A percentile compares a stretch with the other conserved stretches of the same genome.
Conservation (phyloP, 2,888 invertebrate species). For the Cryptophagus acutangulus region DNA sequence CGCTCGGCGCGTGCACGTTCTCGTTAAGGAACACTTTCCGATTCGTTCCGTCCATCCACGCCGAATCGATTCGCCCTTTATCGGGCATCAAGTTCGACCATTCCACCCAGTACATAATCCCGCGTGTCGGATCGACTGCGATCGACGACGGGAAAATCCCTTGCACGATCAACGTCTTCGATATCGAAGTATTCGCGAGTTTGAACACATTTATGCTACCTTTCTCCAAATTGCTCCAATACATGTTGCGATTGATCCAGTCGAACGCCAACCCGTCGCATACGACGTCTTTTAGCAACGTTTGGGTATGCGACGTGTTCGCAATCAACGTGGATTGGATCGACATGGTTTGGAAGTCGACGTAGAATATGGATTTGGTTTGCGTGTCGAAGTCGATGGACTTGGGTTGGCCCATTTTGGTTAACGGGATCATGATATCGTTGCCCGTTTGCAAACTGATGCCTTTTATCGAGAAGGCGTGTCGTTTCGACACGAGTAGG, state of each 20-base stretch:
- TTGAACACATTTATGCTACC: constrained; percentile 65
- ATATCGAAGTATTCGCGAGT: constrained; percentile 54
- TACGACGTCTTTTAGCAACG: constrained; percentile 56
- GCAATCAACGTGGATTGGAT: constrained; percentile 30
- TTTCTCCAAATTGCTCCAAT: constrained; percentile 75
- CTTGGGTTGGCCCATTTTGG: constrained; percentile 60
- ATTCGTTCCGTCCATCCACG: constrained; percentile 69
- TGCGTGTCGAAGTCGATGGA: constrained; percentile 65
- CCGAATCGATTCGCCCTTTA: constrained; percentile 60
- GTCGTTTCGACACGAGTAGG: constrained; percentile 60
- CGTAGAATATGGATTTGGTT: constrained; percentile 45
- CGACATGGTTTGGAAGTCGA: constrained; percentile 51
- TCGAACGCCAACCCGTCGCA: constrained; percentile 78
- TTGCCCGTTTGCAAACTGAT: constrained; percentile 49
- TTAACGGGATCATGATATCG: constrained; percentile 66
- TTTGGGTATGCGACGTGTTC: constrained; percentile 35
- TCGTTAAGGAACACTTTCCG: constrained; percentile 50
- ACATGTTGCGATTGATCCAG: constrained; percentile 76
- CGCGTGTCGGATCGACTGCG: constrained; percentile 60
- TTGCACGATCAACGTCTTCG: constrained; percentile 55
- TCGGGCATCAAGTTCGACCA: constrained; percentile 54
- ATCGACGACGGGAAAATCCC: constrained; percentile 56
- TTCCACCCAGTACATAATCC: constrained; percentile 74
- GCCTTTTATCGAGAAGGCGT: constrained; percentile 68
- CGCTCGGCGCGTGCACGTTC: constrained; percentile 68